phyloP scores from a whole-genome alignment of 2,113 vertebrate genomes.

The Xyrauchen texanus region DNA sequence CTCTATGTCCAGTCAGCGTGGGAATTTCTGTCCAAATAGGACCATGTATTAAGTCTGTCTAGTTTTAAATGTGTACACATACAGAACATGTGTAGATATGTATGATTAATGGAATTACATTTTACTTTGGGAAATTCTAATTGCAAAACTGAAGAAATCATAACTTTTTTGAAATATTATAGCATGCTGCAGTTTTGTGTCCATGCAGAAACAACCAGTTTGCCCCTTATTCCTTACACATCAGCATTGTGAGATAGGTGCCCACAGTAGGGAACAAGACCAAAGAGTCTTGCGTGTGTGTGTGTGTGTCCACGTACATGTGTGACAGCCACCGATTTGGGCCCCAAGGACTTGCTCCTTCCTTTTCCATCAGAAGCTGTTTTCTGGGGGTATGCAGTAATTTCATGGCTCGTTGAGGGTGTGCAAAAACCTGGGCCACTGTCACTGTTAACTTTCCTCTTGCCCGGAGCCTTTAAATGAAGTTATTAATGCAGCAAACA shows the following conservation, averaged over 20 bases:
- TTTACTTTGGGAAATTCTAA: too few species aligned
- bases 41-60: background rate
- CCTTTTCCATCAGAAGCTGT: conserved; percentile 49
- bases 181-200: too few species aligned
- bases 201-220: background rate
- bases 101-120: background rate
- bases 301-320: background rate
- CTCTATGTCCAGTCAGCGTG: background rate
- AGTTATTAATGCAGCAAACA: conserved; percentile 57
- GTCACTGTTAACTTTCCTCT: conserved; percentile 45
- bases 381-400: conserved; percentile 52
- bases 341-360: conserved; percentile 48
- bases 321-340: conserved; percentile 27
- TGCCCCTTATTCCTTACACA: background rate
- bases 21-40: background rate
- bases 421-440: conserved; percentile 37
- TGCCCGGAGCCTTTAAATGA: conserved; percentile 54
- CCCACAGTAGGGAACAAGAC: background rate
- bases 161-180: too few species aligned
- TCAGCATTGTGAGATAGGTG: background rate
- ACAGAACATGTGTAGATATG: background rate
- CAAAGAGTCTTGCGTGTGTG: background rate
- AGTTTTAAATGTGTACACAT: background rate
- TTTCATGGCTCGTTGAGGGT: conserved; percentile 58
- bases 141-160: too few species aligned